A percentile compares a stretch with the other conserved stretches of the same genome.
Evolutionary conservation across 2,797 vertebrate genomes (phyloP).

Genomic region (Chelon labrosus): DNA sequence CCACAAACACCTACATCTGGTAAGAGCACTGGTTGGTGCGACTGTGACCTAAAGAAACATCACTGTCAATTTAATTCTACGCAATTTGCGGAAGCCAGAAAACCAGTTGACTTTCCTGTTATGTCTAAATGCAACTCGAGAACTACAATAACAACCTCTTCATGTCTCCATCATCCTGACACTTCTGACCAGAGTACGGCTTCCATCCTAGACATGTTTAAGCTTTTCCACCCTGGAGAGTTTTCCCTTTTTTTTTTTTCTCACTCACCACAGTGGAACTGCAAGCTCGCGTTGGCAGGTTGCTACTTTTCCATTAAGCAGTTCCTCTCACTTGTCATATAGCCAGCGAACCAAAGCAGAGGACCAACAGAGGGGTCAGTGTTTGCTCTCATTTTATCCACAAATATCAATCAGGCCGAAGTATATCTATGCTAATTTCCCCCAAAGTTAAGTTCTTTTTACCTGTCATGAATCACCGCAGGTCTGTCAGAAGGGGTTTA

Average conservation of each 20-base stretch:
- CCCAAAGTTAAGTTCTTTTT: conserved; percentile 28
- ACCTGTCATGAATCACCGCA: conserved; percentile 41
- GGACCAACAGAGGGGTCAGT: conserved; percentile 27
- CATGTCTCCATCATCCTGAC: conserved; percentile 40
- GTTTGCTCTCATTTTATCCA: conserved; percentile 24
- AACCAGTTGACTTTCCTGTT: conserved; percentile 18
- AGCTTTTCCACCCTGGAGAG: conserved; percentile 77
- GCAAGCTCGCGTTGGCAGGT: conserved; percentile 69
- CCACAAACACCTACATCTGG: conserved; percentile 6
- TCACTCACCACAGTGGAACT: conserved; percentile 77
- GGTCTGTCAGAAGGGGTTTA: conserved; percentile 30
- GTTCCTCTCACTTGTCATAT: conserved; percentile 52
- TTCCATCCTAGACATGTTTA: conserved; percentile 73
- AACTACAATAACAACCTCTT: conserved; percentile 27
- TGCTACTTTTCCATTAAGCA: conserved; percentile 75
- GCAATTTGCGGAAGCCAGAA: conserved; percentile 11
- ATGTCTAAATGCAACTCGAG: conserved; percentile 24
- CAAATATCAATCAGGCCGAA: background rate
- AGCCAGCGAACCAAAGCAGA: conserved; percentile 47
- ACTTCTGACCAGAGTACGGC: conserved; percentile 65
- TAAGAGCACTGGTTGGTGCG: background rate
- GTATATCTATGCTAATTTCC: background rate
- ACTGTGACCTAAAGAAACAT: conserved; percentile 15
- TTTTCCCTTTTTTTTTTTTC: conserved; percentile 35
- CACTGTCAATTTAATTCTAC: conserved; percentile 7